Evolutionary conservation across 2,888 invertebrate genomes (phyloP), one percentile per base, ranked within the genome.

Genomic region (Leucozona laternaria): DNA sequence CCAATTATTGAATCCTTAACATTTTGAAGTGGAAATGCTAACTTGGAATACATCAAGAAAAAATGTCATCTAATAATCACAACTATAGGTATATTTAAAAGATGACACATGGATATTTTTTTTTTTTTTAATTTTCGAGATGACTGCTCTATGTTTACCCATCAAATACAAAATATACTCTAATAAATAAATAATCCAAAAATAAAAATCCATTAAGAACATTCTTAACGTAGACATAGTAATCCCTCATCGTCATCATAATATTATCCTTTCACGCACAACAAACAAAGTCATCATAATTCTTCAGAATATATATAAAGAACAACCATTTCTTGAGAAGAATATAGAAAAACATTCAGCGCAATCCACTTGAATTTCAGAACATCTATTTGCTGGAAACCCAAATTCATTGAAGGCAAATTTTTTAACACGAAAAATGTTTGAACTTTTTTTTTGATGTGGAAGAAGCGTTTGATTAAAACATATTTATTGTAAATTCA

Each of bases 291-390:
- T 60, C 76, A 57, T 40, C n/a, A 48, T 43, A 40, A 48, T 68
- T 82, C 31, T 48, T n/a, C 3, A 48, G 10, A 73, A 58, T 34
- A 45, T 34, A 45, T 45, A 45, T 37, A 58, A 58, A 34, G 58
- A 58, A 58, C 58, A 37, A 15, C 13, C 22, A 48, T 34, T 57
- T 73, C 34, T 48, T 13, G 11, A 13, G 50, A 48, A 22, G n/a
- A n/a, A n/a, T n/a, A n/a, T 43, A 60, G 34, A 60, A 79, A 79
- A 70, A 15, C 48, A 83, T 70, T 73, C 62, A n/a, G n/a, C 68
- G 55, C 77, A 85, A 70, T 85, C 81, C 85, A 73, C 85, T 85
- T 73, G 77, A 81, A 45, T 62, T 66, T 64, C 31, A 78, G 20
- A 37, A 48, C 8, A 64, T 40, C n/a, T 68, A 50, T 75, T 79